Conservation (phyloP, 2,888 invertebrate genomes). For the Rotaria magnacalcarata region DNA sequence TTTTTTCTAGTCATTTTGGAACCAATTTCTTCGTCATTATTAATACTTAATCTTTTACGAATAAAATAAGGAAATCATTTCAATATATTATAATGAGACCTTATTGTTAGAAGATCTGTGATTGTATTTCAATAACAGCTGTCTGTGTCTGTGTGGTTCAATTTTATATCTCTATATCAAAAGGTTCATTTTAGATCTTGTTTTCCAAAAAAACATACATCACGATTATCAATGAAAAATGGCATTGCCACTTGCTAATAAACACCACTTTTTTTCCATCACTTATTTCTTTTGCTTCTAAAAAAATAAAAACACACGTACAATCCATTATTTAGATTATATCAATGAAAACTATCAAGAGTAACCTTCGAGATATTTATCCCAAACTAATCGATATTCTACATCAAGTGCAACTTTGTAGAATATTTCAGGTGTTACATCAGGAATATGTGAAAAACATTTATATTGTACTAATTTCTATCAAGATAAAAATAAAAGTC, state of each 20-base stretch:
- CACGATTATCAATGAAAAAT: conserved; percentile 56
- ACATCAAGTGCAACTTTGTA: conserved; percentile 49
- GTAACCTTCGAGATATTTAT: conserved; percentile 55
- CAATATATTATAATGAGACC: too few relatives aligned
- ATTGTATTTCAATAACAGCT: too few relatives aligned
- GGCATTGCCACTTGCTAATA: conserved; percentile 58
- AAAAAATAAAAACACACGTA: background rate
- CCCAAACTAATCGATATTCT: conserved; percentile 56
- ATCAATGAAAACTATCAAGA: background rate
- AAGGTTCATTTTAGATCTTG: too few relatives aligned
- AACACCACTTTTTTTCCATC: conserved; percentile 50
- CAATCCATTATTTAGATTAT: too few relatives aligned
- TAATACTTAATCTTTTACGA: too few relatives aligned
- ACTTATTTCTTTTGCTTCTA: background rate
- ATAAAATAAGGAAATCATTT: too few relatives aligned
- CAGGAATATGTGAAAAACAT: conserved; percentile 17
- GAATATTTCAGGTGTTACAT: conserved; percentile 10
- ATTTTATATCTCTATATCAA: too few relatives aligned
- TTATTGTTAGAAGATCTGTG: too few relatives aligned
- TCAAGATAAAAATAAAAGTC: background rate
- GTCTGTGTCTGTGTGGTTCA: too few relatives aligned
- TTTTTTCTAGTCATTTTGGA: too few relatives aligned
- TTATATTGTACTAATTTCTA: conserved; percentile 10
- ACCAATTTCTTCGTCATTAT: too few relatives aligned
- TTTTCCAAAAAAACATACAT: conserved; percentile 55